Evolutionary conservation across 2,113 vertebrate genomes (phyloP).

Genomic region (Zeus faber): DNA sequence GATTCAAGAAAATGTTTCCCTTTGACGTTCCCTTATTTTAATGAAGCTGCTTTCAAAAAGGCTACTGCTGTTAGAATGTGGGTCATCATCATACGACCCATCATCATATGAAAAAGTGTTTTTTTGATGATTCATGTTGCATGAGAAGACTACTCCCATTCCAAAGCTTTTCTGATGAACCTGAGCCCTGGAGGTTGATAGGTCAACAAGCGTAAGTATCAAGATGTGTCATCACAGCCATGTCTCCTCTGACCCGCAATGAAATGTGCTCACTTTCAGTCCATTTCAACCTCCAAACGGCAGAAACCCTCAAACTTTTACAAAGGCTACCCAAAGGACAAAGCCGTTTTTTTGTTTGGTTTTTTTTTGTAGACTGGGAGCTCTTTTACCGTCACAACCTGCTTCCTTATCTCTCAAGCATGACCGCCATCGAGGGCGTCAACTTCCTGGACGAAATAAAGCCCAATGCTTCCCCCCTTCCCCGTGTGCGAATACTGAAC

Average conservation of each 20-base stretch:
- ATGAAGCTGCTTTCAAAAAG: no score
- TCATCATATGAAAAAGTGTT: no score
- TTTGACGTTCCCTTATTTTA: no score
- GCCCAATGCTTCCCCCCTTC: constrained; percentile 58
- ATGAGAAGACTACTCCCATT: constrained; percentile 2
- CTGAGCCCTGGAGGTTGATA: background rate
- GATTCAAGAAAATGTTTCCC: no score
- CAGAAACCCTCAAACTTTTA: background rate
- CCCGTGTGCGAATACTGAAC: constrained; percentile 38
- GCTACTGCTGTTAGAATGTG: no score
- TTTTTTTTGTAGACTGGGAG: constrained; percentile 14
- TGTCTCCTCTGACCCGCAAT: no score
- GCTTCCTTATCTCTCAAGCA: constrained; percentile 50
- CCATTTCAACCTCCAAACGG: background rate
- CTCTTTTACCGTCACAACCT: constrained; percentile 17
- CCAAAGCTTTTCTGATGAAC: background rate
- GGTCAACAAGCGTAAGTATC: background rate
- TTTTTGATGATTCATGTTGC: no score
- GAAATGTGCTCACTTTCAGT: background rate
- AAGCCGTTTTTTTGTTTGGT: no score
- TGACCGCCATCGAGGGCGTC: constrained; percentile 41
- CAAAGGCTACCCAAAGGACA: background rate
- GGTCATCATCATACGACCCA: no score
- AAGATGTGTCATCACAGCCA: background rate
- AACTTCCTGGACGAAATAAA: constrained; percentile 54